Base-by-base conservation (phyloP, 2,113 vertebrate species). In the Ailurus styani region DNA sequence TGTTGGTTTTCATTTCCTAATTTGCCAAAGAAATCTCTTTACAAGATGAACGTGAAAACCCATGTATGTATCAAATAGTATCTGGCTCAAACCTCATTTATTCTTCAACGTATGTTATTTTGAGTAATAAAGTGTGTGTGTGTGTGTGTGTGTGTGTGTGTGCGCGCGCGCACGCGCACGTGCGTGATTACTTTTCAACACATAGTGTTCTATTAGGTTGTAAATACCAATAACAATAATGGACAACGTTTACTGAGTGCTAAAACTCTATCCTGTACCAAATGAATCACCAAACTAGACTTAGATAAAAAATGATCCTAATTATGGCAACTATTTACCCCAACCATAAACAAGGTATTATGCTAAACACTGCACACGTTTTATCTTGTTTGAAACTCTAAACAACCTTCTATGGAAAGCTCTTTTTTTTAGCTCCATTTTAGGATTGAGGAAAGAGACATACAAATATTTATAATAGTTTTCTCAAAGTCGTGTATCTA, bases 1-100 rank as follows among this genome's bases (percentile, higher is more conserved):
- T 90, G 60, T 52, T 95, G 52, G 29, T 57, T 94, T 97, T 94
- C 87, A 89, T 89, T 90, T 94, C 42, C 64, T 70, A 86, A 77
- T 86, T 95, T 86, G 6, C n/a, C 54, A 79, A 83, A 60, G 68
- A 45, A 87, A 83, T 7, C 31, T 82, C 15, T 73, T 50, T 40
- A 8, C 6, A 52, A 31, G 27, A 90, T 83, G 54, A 90, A 60
- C 27, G 10, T 54, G 73, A 47, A 96, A 78, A 40, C 11, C 42
- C 23, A 54, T 52, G 40, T 79, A 52, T 21, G 5, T 52, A 40
- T 37, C 70, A 27, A 50, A 10, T 2, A 70, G 23, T 1, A 10
- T 47, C 15, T 25, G 54, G 25, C 23, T 73, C 11, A 15, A 40
- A 13, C 29, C 10, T 87, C 37, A 2, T n/a, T 81, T 50, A 77